phyloP scores from a whole-genome alignment of 2,888 invertebrate species.

The Villa cingulata region DNA sequence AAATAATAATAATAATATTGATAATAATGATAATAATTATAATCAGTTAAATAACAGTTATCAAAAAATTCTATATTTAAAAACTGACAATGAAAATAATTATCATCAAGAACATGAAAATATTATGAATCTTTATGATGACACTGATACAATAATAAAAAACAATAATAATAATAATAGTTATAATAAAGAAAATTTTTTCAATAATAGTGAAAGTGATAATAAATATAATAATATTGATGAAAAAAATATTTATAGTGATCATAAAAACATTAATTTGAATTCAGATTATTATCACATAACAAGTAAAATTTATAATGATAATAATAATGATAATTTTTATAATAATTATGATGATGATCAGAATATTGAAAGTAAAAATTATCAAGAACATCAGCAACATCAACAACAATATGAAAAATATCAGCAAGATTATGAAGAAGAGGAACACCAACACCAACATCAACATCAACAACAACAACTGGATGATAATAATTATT shows the following conservation, averaged over 20 bases:
- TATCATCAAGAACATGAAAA: neutral
- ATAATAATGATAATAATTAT: conserved; percentile 4
- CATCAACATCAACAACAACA: conserved; percentile 16
- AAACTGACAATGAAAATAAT: neutral
- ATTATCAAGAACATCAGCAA: conserved; percentile 7
- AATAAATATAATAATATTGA: neutral
- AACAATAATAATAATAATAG: neutral
- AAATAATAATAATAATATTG: neutral
- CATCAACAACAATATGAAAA: too few relatives aligned
- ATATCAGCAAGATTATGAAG: too few relatives aligned
- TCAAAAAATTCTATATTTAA: neutral
- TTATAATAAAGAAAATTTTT: neutral
- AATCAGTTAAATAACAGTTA: too few relatives aligned
- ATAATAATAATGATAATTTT: neutral
- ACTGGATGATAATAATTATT: conserved; percentile 7
- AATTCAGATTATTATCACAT: neutral
- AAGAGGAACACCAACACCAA: conserved; percentile 12
- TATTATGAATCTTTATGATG: neutral
- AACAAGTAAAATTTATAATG: neutral
- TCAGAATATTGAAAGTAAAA: neutral
- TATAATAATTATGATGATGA: neutral
- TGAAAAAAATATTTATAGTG: neutral
- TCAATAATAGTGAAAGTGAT: neutral
- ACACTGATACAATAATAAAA: neutral
- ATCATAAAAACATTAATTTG: neutral